phyloP scores from a whole-genome alignment of 2,797 vertebrate genomes.

The Gambusia yucatana region DNA sequence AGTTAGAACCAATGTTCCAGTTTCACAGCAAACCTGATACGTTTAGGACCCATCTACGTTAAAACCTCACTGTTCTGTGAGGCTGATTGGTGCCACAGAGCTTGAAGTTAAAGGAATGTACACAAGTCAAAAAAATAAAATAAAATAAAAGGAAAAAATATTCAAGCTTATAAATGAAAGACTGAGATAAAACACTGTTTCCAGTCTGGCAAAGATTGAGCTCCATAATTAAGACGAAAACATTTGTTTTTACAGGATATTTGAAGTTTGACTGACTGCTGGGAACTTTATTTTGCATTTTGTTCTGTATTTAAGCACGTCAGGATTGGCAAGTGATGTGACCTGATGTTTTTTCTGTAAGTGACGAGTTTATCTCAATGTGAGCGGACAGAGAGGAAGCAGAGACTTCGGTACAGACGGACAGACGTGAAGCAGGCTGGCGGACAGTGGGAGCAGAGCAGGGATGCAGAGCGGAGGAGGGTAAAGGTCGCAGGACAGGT shows the following conservation, averaged over 20 bases:
- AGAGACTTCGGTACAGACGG: slow-evolving; percentile 58
- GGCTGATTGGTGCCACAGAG: slow-evolving; percentile 51
- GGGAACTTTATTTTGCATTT: neutral
- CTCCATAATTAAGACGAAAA: slow-evolving; percentile 46
- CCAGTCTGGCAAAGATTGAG: slow-evolving; percentile 69
- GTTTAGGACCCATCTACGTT: slow-evolving; percentile 43
- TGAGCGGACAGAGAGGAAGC: slow-evolving; percentile 44
- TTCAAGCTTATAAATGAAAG: slow-evolving; percentile 66
- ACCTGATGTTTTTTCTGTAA: slow-evolving; percentile 34
- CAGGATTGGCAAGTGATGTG: slow-evolving; percentile 55
- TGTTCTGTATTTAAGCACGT: slow-evolving; percentile 31
- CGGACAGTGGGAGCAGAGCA: slow-evolving; percentile 55
- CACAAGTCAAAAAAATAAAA: slow-evolving; percentile 62
- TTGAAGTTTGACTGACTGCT: slow-evolving; percentile 37
- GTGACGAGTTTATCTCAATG: slow-evolving; percentile 32
- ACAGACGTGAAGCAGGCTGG: slow-evolving; percentile 21
- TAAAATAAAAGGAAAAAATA: neutral
- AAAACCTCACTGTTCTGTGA: slow-evolving; percentile 62
- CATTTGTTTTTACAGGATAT: slow-evolving; percentile 12
- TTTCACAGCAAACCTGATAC: slow-evolving; percentile 62
- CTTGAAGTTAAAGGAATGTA: slow-evolving; percentile 79
- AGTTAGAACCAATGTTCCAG: slow-evolving; percentile 76
- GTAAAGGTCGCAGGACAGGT: slow-evolving; percentile 63
- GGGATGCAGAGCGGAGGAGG: slow-evolving; percentile 29
- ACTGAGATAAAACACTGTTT: slow-evolving; percentile 74